Conservation (phyloP, 2,888 invertebrate genomes). For the Silvanus unidentatus region DNA sequence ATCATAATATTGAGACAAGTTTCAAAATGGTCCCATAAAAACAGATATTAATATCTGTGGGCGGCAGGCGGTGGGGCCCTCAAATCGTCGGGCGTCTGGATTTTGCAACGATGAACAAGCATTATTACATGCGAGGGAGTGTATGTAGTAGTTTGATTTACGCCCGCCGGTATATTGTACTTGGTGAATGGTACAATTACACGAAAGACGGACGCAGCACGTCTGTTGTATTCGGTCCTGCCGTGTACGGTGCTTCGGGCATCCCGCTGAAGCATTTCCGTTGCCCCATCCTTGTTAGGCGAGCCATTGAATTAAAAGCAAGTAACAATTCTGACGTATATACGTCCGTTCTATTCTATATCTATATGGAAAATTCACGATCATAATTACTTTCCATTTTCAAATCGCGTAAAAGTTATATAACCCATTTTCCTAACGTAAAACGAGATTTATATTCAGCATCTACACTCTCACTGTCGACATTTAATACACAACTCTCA, state of each 20-base stretch:
- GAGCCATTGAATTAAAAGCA: not conserved
- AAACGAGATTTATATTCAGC: no score
- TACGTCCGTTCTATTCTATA: no score
- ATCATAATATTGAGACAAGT: no score
- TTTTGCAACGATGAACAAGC: conserved; percentile 17
- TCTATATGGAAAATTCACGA: no score
- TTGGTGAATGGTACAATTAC: conserved; percentile 30
- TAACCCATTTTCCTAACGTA: no score
- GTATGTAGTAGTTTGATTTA: conserved; percentile 18
- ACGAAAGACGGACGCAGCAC: conserved; percentile 32
- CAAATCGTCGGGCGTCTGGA: no score
- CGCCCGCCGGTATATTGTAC: conserved; percentile 16
- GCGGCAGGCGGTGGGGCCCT: conserved; percentile 11
- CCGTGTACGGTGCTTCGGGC: conserved; percentile 16
- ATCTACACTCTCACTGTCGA: no score
- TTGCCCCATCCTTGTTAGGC: not conserved
- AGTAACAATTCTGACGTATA: no score
- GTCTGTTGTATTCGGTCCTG: conserved; percentile 24
- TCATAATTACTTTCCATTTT: no score
- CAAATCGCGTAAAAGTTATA: no score
- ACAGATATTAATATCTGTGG: conserved; percentile 28
- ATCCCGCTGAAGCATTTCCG: conserved; percentile 6
- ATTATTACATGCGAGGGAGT: conserved; percentile 24
- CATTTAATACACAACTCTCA: no score
- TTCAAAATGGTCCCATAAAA: conserved; percentile 22